Conservation (phyloP, 2,888 invertebrate genomes). For the Melanchra persicariae region DNA sequence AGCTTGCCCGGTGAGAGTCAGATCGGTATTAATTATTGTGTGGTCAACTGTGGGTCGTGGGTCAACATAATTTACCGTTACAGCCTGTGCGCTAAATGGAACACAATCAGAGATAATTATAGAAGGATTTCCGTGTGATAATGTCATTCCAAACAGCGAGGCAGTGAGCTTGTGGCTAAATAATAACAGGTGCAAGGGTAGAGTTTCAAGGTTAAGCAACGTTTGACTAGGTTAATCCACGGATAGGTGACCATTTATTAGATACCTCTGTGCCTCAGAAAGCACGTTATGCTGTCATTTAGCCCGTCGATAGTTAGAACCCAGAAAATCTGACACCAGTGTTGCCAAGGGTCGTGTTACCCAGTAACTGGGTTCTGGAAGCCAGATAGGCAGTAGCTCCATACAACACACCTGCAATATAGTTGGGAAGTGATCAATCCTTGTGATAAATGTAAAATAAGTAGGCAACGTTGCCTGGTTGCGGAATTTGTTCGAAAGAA, state of each 20-base stretch:
- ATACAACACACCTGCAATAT: too few species aligned
- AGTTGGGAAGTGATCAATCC: too few species aligned
- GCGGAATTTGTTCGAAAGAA: too few species aligned
- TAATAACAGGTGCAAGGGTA: not conserved
- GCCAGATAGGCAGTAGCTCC: not conserved
- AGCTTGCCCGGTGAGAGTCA: slow-evolving; percentile 47
- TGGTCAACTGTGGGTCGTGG: slow-evolving; percentile 18
- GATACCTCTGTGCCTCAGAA: not conserved
- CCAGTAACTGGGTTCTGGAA: not conserved
- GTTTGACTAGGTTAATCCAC: too few species aligned
- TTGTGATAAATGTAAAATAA: too few species aligned
- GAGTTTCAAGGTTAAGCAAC: not conserved
- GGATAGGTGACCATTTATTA: not conserved
- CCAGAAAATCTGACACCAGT: not conserved
- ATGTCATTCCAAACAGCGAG: not conserved
- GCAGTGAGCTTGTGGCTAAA: not conserved
- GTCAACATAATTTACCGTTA: slow-evolving; percentile 33
- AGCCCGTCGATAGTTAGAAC: too few species aligned
- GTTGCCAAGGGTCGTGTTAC: not conserved
- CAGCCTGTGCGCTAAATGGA: not conserved
- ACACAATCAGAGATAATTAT: not conserved
- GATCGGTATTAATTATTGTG: slow-evolving; percentile 51
- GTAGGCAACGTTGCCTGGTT: too few species aligned
- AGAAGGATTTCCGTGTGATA: not conserved
- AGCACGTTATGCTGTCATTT: not conserved